Conservation (phyloP, 1,140 invertebrate genomes). For the Nebria ingens region DNA sequence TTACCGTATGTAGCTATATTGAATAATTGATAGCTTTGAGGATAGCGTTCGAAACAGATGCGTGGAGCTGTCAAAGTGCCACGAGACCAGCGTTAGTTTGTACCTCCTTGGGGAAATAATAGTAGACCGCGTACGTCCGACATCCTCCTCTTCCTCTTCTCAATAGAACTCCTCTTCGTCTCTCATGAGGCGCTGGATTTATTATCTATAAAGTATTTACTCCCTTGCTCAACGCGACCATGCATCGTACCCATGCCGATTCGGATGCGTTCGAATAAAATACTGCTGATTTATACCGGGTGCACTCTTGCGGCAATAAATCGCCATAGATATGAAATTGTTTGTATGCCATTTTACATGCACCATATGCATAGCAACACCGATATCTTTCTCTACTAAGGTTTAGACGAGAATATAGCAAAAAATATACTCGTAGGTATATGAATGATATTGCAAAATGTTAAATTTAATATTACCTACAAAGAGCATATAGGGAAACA, state of each 20-base stretch:
- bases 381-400: too few relatives aligned
- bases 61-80: constrained; percentile 6
- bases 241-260: not conserved
- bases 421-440: too few relatives aligned
- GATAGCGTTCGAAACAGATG: constrained; percentile 8
- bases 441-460: too few relatives aligned
- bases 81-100: constrained; percentile 2
- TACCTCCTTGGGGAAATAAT: constrained; percentile 7
- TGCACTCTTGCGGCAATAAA: not conserved
- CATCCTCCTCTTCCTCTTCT: not conserved
- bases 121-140: not conserved
- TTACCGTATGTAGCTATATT: constrained; percentile 7
- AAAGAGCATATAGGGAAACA: too few relatives aligned
- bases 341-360: too few relatives aligned
- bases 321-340: constrained; percentile 6
- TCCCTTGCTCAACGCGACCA: not conserved
- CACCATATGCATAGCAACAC: too few relatives aligned
- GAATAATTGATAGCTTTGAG: constrained; percentile 5
- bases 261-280: not conserved
- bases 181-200: not conserved
- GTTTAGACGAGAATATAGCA: too few relatives aligned
- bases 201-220: not conserved
- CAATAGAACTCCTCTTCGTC: not conserved
- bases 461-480: too few relatives aligned
- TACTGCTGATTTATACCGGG: constrained; percentile 4